Percentiles rank a stretch among this genome's conserved stretches.
These are phyloP conservation scores for Hypomecis punctinalis DNA, from an alignment of 2,888 invertebrate species.

Conservation along the genomic window DNA sequence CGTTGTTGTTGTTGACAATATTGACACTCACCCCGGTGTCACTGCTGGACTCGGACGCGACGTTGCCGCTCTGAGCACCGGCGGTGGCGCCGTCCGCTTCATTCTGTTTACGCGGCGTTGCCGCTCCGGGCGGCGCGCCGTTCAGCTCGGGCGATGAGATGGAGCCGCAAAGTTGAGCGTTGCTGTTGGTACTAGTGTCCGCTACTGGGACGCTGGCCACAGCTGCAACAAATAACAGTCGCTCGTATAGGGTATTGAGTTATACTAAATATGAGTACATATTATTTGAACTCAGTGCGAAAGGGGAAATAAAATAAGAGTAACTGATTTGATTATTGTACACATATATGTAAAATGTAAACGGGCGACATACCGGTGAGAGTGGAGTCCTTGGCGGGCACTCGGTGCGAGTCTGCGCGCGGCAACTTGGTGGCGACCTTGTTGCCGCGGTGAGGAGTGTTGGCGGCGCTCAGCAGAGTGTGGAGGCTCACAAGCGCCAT, in stretches of 20 bases:
- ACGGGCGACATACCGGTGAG: slow-evolving; percentile 60
- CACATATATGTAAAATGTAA: no score
- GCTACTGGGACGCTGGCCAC: slow-evolving; percentile 66
- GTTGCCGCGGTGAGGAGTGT: slow-evolving; percentile 59
- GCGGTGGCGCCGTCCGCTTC: slow-evolving; percentile 35
- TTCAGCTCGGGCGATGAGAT: slow-evolving; percentile 80
- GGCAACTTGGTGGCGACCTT: slow-evolving; percentile 55
- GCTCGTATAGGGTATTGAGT: background rate
- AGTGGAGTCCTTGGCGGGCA: slow-evolving; percentile 61
- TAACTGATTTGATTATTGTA: no score
- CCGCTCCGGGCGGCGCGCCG: slow-evolving; percentile 36
- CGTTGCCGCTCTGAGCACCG: slow-evolving; percentile 40
- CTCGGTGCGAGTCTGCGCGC: slow-evolving; percentile 56
- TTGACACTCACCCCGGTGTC: slow-evolving; percentile 68
- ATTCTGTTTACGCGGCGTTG: slow-evolving; percentile 38
- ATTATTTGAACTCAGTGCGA: no score
- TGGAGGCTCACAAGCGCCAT: slow-evolving; percentile 76
- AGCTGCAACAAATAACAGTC: slow-evolving; percentile 49
- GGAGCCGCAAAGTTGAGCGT: slow-evolving; percentile 69
- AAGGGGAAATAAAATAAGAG: no score
- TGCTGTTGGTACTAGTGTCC: slow-evolving; percentile 53
- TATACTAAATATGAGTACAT: no score
- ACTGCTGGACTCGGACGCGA: slow-evolving; percentile 74
- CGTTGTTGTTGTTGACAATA: background rate
- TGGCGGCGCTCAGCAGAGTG: slow-evolving; percentile 71